A percentile compares a stretch with the other conserved stretches of the same genome.
These are phyloP conservation scores for Luscinia luscinia DNA, from an alignment of 2,797 vertebrate genomes.

Conservation along the genomic window DNA sequence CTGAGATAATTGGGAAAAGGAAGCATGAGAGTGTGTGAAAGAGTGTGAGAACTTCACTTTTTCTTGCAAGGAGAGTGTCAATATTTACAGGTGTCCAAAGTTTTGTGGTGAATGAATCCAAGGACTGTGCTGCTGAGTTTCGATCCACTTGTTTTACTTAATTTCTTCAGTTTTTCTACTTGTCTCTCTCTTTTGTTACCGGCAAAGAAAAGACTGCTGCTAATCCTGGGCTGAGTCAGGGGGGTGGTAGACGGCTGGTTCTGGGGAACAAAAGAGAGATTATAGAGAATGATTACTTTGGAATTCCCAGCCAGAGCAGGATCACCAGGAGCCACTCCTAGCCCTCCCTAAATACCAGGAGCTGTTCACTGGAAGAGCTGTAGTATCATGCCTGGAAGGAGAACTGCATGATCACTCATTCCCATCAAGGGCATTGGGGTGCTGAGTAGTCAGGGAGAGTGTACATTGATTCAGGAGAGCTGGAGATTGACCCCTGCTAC, in stretches of 20 bases:
- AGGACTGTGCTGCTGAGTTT: not conserved
- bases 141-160: not conserved
- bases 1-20: not conserved
- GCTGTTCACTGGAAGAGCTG: not conserved
- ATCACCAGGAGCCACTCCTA: not conserved
- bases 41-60: accelerated
- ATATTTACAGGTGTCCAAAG: not conserved
- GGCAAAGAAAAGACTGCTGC: not conserved
- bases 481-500: not conserved
- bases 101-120: not conserved
- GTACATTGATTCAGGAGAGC: not conserved
- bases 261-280: not conserved
- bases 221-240: not conserved
- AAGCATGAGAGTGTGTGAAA: not conserved
- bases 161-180: not conserved
- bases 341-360: not conserved
- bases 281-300: not conserved
- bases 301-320: not conserved
- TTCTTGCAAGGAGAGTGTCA: not conserved
- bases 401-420: not conserved
- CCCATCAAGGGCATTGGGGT: not conserved
- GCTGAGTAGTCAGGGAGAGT: accelerated
- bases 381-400: not conserved
- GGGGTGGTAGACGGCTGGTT: not conserved
- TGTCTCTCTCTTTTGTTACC: not conserved